phyloP scores from a whole-genome alignment of 1,140 invertebrate species.

The Conopomorpha cramerella region DNA sequence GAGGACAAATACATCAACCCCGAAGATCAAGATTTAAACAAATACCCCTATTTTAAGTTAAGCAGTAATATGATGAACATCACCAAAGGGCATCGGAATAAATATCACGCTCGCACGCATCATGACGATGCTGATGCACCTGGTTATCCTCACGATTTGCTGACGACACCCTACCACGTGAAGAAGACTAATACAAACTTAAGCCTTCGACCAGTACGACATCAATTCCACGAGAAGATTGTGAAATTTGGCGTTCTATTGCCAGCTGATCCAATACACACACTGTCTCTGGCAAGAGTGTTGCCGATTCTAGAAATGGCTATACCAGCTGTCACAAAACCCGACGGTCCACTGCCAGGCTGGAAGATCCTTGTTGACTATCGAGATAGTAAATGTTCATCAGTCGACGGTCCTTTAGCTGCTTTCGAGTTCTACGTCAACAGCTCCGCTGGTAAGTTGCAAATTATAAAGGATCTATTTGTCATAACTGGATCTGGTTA shows the following conservation, averaged over 20 bases:
- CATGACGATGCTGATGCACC: conserved; percentile 59
- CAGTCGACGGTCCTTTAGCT: conserved; percentile 74
- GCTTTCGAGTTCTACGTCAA: conserved; percentile 80
- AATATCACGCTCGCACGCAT: conserved; percentile 33
- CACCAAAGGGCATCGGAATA: conserved; percentile 10
- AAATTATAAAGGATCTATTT: neutral
- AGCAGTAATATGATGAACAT: conserved; percentile 24
- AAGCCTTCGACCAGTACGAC: conserved; percentile 24
- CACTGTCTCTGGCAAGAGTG: conserved; percentile 71
- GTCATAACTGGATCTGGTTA: too few relatives aligned
- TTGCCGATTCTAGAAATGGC: conserved; percentile 77
- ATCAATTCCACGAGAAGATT: conserved; percentile 36
- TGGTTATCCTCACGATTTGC: conserved; percentile 37
- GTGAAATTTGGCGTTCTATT: conserved; percentile 71
- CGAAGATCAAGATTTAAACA: conserved; percentile 18
- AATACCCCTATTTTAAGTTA: conserved; percentile 18
- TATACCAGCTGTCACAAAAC: conserved; percentile 64
- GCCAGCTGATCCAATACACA: conserved; percentile 64
- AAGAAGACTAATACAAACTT: conserved; percentile 44
- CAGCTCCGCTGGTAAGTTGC: conserved; percentile 65
- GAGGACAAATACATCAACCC: conserved; percentile 20
- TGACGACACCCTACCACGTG: conserved; percentile 30
- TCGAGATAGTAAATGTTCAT: conserved; percentile 79
- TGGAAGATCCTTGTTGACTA: conserved; percentile 71
- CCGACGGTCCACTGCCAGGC: conserved; percentile 64